These are phyloP conservation scores for Pseudocheirus occidentalis DNA, from an alignment of 2,797 vertebrate species.

Conservation along the genomic window DNA sequence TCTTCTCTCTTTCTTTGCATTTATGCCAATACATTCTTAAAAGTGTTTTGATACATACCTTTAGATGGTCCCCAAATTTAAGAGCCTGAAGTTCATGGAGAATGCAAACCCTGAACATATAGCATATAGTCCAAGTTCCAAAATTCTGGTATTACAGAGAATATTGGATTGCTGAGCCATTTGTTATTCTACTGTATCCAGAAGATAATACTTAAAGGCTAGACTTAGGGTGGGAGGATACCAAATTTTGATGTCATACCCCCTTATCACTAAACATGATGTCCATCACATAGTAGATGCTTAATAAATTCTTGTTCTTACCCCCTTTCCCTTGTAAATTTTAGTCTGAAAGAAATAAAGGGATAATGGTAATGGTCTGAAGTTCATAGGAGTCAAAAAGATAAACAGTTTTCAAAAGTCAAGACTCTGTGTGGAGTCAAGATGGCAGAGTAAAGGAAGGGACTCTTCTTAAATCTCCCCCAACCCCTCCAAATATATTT, in stretches of 20 bases:
- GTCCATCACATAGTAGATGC: too few species aligned
- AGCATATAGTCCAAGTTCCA: not conserved
- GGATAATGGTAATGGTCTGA: too few species aligned
- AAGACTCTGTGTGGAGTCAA: too few species aligned
- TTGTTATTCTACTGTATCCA: not conserved
- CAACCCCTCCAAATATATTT: too few species aligned
- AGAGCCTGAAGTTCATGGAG: not conserved
- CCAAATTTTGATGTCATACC: not conserved
- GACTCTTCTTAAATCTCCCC: too few species aligned
- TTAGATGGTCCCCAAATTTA: not conserved
- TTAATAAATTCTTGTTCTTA: too few species aligned
- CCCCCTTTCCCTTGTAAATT: too few species aligned
- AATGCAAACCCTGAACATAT: not conserved
- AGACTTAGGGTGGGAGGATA: not conserved
- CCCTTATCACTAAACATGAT: not conserved
- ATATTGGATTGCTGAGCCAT: not conserved
- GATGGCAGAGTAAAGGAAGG: too few species aligned
- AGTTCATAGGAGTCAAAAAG: too few species aligned
- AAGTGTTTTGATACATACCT: not conserved
- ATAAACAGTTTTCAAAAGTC: too few species aligned
- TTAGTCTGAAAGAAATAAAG: too few species aligned
- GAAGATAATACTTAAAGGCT: not conserved
- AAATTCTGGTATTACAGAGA: not conserved
- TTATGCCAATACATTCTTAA: not conserved
- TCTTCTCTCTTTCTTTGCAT: not conserved